Base-by-base conservation (phyloP, 1,140 invertebrate genomes). In the Aricia agestis region DNA sequence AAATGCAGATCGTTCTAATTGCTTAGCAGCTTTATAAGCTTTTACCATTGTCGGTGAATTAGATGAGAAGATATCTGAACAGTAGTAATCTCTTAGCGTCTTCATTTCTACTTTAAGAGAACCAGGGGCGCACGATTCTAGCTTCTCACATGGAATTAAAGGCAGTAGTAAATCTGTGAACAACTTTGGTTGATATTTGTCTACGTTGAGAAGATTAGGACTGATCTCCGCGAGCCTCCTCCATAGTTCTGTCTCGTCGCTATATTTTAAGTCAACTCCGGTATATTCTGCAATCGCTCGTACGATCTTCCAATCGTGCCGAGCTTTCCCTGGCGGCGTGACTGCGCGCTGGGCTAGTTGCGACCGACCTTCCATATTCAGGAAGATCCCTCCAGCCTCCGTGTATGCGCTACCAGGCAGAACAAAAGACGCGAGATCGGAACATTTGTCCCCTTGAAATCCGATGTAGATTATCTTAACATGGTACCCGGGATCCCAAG, bases 361-460 rank as follows among this genome's bases (percentile, higher is more conserved):
- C 52, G 83, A 70, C 15, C 89, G 76, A 70, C 85, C 74, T 69
- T 91, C 89, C 86, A 90, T 87, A 72, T 90, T 91, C 69, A 91
- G 57, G 71, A 77, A 91, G 6, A 78, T 71, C 13, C 87, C 89
- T 1, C 86, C 86, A 32, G 81, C 69, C 84, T 97, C 96, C 0
- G 96, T 96, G 84, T 96, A 97, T 1, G 96, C 95, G 66, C 95
- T 93, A 42, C 94, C 95, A 36, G 96, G 96, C n/a, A 97, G 85
- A 74, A 97, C 90, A 17, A 95, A 89, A 84, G 95, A 94, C n/a
- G 96, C 95, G 69, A 94, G 92, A 76, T 93, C 91, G 15, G 95
- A 94, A 66, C 95, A 95, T 52, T 81, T 84, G 82, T 97, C 96
- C 18, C 96, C 96, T 92, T 96, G 96, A 86, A 95, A 95, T 72